Base-by-base conservation (phyloP, 2,888 invertebrate species). In the Amaurobius ferox region DNA sequence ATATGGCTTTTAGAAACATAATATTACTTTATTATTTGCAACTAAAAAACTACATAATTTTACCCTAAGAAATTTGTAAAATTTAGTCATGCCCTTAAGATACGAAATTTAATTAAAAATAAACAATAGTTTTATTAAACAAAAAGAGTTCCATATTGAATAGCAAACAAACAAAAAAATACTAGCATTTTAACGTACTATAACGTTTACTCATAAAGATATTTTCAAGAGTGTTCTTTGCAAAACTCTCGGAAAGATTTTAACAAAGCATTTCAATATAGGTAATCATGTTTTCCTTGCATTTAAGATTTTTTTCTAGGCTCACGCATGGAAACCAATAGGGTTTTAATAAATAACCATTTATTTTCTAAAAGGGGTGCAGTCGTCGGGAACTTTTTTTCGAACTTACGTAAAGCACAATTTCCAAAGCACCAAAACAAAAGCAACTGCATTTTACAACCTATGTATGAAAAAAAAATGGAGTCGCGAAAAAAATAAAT, bases 391-490 rank as follows among this genome's bases (percentile, higher is more conserved):
- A 55, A 55, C 2, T 55, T 23, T 55, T 23, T 55, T 55, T 55
- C 5, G 7, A 6, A n/a, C 16, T 23, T 23, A 3, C 16, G 23
- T 23, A 23, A 23, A 23, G 55, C 55, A 55, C 16, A 55, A 23
- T 66, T 73, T 73, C 35, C 64, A 80, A 73, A 61, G 35, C 23
- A 39, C 11, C 39, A 39, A 32, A 30, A 71, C 71, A 71, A 28
- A 44, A 13, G 30, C 39, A n/a, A 11, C 67, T 67, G 35, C 9
- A 35, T 39, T 64, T 29, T 39, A 67, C 23, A 64, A 74, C 64
- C 55, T 23, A 23, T 23, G 55, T 55, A 55, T 35, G 19, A 64
- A 35, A 55, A 35, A 39, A 77, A 68, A 68, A 1, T 19, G 77
- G 13, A 30, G 6, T 26, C 19, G 7, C 0, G 11, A 64, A 64